Conservation (phyloP, 2,797 vertebrate genomes). For the Clarias pachynema region DNA sequence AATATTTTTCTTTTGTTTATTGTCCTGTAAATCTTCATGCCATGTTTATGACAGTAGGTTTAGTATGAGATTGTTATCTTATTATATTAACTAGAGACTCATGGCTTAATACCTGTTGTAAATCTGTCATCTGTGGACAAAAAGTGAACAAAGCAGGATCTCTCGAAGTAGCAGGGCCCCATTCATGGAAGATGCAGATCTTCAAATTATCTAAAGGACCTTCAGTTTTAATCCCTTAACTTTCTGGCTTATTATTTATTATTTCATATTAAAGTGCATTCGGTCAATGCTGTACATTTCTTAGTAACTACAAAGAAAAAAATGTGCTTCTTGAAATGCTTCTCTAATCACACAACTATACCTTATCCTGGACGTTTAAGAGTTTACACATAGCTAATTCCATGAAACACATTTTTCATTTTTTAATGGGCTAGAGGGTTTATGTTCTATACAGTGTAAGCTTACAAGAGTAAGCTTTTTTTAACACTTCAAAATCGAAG, state of each 20-base stretch:
- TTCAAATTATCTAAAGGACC: neutral
- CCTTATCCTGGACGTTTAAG: neutral
- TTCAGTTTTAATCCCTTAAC: neutral
- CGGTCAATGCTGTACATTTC: neutral
- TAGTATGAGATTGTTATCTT: neutral
- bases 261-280: neutral
- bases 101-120: neutral
- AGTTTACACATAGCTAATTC: neutral
- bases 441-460: neutral
- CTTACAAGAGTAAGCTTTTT: neutral
- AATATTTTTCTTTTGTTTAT: neutral
- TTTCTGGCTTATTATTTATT: neutral
- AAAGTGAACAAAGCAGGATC: neutral
- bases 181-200: constrained; percentile 4
- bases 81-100: neutral
- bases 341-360: neutral
- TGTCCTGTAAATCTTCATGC: neutral
- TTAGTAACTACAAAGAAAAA: neutral
- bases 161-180: neutral
- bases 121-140: neutral
- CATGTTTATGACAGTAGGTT: neutral
- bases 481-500: neutral
- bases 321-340: constrained; percentile 2
- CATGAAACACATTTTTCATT: neutral
- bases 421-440: neutral